phyloP scores from a whole-genome alignment of 2,888 invertebrate genomes.

The Halictus ligatus region DNA sequence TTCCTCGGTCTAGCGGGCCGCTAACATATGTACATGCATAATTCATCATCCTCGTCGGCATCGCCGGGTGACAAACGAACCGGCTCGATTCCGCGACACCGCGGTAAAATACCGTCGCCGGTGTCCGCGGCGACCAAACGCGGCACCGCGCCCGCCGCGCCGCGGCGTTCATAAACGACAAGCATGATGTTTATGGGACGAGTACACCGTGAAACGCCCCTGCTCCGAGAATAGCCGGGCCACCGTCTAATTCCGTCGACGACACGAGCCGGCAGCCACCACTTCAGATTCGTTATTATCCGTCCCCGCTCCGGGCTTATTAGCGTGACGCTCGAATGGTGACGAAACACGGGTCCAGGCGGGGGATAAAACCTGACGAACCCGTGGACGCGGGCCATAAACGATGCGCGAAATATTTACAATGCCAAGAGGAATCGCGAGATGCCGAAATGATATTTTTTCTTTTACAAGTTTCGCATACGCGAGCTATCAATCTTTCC shows the following conservation, averaged over 20 bases:
- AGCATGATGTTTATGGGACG: constrained; percentile 55
- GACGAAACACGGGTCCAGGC: neutral
- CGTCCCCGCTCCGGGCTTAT: neutral
- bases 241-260: constrained; percentile 31
- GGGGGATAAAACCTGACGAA: neutral
- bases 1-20: neutral
- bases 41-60: constrained; percentile 36
- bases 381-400: constrained; percentile 15
- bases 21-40: constrained; percentile 36
- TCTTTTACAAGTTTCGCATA: no score
- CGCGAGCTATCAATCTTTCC: neutral
- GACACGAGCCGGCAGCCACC: constrained; percentile 4
- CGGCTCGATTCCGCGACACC: constrained; percentile 15
- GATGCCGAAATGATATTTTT: neutral
- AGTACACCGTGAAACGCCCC: constrained; percentile 10
- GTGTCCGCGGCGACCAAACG: constrained; percentile 7
- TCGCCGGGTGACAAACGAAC: constrained; percentile 45
- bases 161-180: constrained; percentile 55
- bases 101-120: constrained; percentile 27
- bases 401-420: constrained; percentile 38
- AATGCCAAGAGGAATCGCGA: neutral
- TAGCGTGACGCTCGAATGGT: constrained; percentile 4
- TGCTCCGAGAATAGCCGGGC: constrained; percentile 27
- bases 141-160: neutral
- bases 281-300: constrained; percentile 18